phyloP scores from a whole-genome alignment of 2,888 invertebrate genomes.

The Allophyes oxyacanthae region DNA sequence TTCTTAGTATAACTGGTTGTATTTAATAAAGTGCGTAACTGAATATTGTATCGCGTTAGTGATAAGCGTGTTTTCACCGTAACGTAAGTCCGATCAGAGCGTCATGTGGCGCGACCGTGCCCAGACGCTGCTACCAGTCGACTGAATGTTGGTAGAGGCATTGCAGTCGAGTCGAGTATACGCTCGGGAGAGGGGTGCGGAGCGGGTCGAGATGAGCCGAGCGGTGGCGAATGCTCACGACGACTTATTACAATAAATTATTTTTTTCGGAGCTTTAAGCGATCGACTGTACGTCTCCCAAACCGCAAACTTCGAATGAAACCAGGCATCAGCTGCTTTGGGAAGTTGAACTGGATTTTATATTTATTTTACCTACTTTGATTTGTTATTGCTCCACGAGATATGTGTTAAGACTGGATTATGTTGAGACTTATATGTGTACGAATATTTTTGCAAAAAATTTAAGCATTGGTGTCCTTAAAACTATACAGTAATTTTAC shows the following conservation, averaged over 20 bases:
- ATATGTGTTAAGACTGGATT: neutral
- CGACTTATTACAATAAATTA: slow-evolving; percentile 88
- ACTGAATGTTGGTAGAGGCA: slow-evolving; percentile 83
- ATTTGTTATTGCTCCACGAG: slow-evolving; percentile 6
- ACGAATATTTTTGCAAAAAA: neutral
- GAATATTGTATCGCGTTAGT: slow-evolving; percentile 73
- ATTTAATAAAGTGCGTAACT: slow-evolving; percentile 60
- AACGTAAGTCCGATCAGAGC: slow-evolving; percentile 80
- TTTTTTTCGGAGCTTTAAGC: slow-evolving; percentile 84
- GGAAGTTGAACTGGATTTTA: slow-evolving; percentile 43
- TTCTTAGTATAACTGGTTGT: slow-evolving; percentile 34
- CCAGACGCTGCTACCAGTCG: slow-evolving; percentile 84
- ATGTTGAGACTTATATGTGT: neutral
- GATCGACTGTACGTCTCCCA: slow-evolving; percentile 76
- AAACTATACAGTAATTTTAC: slow-evolving; percentile 16
- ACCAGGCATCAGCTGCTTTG: slow-evolving; percentile 72
- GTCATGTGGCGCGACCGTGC: slow-evolving; percentile 85
- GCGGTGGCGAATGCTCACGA: slow-evolving; percentile 87
- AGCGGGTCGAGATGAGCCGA: slow-evolving; percentile 83
- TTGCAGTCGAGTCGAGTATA: slow-evolving; percentile 85
- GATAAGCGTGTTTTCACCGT: slow-evolving; percentile 83
- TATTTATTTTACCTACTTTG: slow-evolving; percentile 24
- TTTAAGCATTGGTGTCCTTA: neutral
- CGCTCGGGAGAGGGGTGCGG: slow-evolving; percentile 75
- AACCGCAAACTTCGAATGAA: slow-evolving; percentile 81